Evolutionary conservation across 1,140 invertebrate species (phyloP).

Genomic region (Zelostemma sp.): DNA sequence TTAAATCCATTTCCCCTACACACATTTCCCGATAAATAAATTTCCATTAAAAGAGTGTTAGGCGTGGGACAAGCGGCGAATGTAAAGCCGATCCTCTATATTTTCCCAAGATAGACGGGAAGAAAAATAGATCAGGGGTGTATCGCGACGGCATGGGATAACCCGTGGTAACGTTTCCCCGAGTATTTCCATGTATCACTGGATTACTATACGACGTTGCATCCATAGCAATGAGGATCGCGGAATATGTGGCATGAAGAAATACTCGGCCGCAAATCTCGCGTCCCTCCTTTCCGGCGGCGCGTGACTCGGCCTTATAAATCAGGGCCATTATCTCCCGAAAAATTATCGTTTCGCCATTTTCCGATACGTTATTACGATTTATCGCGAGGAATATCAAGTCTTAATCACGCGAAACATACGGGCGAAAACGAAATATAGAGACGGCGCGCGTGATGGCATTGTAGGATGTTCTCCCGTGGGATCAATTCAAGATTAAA

Average conservation of each 20-base stretch:
- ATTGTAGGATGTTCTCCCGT: background rate
- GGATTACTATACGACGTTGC: constrained; percentile 39
- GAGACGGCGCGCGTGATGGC: no score
- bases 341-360: constrained; percentile 53
- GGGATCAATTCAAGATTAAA: background rate
- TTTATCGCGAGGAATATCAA: background rate
- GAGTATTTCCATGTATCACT: constrained; percentile 49
- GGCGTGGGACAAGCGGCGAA: constrained; percentile 12
- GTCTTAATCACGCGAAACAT: background rate
- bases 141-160: constrained; percentile 31
- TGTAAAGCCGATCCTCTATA: constrained; percentile 15
- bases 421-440: background rate
- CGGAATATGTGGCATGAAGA: constrained; percentile 33
- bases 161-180: constrained; percentile 17
- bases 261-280: constrained; percentile 5
- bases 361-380: constrained; percentile 18
- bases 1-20: no score
- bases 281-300: constrained; percentile 1
- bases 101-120: constrained; percentile 1
- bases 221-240: constrained; percentile 45
- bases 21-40: no score
- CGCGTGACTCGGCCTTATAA: constrained; percentile 39
- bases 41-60: no score
- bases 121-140: constrained; percentile 36
- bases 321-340: constrained; percentile 48